Evolutionary conservation across 2,113 vertebrate species (phyloP).

Genomic region (Aix galericulata): DNA sequence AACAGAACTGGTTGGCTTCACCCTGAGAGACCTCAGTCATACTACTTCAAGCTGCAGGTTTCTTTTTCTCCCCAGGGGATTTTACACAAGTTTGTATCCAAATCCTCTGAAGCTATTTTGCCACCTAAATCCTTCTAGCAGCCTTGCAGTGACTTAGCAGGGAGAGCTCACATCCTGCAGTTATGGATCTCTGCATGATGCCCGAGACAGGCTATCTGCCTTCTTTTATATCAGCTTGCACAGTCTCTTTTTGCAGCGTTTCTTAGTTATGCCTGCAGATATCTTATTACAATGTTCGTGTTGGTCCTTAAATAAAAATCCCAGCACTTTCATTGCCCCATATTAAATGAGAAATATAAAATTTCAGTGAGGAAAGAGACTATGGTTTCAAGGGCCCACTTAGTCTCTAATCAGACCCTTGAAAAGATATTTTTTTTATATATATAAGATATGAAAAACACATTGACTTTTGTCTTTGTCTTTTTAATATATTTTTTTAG

Average conservation of each 20-base stretch:
- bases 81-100: neutral
- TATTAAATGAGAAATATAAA: slow-evolving; percentile 29
- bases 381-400: neutral
- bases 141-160: neutral
- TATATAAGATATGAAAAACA: neutral
- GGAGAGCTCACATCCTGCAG: neutral
- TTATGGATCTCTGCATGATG: neutral
- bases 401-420: slow-evolving; percentile 26
- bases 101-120: neutral
- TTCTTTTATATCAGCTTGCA: neutral
- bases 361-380: slow-evolving; percentile 20
- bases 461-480: neutral
- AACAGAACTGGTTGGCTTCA: neutral
- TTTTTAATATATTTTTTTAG: neutral
- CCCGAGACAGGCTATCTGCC: neutral
- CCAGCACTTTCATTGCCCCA: neutral
- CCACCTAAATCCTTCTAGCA: neutral
- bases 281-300: neutral
- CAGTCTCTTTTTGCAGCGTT: neutral
- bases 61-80: neutral
- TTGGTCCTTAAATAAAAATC: slow-evolving; percentile 20
- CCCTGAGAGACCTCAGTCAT: neutral
- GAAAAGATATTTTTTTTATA: neutral
- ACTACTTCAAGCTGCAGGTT: neutral
- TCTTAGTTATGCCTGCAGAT: neutral